Evolutionary conservation across 2,113 vertebrate species (phyloP), one percentile per base, ranked within the genome.

Genomic region (Triplophysa dalaica): DNA sequence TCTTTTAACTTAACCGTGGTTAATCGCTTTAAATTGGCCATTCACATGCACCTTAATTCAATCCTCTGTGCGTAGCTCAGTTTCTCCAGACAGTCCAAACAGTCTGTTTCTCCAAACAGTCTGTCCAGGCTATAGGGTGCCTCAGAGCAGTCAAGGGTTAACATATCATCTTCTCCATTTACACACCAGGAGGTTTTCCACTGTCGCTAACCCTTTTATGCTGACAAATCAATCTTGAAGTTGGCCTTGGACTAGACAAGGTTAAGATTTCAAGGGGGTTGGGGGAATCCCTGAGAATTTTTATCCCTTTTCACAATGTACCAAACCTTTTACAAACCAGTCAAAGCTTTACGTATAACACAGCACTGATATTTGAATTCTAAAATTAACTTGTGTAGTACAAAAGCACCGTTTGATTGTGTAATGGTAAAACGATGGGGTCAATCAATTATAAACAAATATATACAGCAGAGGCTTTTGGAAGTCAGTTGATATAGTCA

Each of bases 401-500:
- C 33, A 38, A 38, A 38, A 8, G 33, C 5, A 6, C 33, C 33
- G 0, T 7, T 38, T 38, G 48, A 52, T 17, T 41, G 52, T 17
- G 17, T n/a, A 74, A 33, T 38, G 24, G 5, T 62, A 7, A 62
- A 62, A 54, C 60, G 6, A 61, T 48, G 43, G 43, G 11, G 10
- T 45, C 6, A 68, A 69, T 50, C 22, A 2, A 26, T 50, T 21
- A 50, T 50, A 8, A 5, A 19, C 24, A 21, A 48, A 9, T 5
- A 41, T 12, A 61, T 78, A 56, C 5, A 41, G 43, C 10, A 8
- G 17, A 17, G n/a, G 11, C 14, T 0, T 1, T 3, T 21, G 5
- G 33, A 3, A n/a, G 16, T 94, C 86, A 99, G 87, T 99, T 95
- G 88, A 99, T 85, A 83, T 99, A 99, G 90, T 99, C 98, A 83